phyloP scores from a whole-genome alignment of 2,888 invertebrate species.

The Dastarcus helophoroides region DNA sequence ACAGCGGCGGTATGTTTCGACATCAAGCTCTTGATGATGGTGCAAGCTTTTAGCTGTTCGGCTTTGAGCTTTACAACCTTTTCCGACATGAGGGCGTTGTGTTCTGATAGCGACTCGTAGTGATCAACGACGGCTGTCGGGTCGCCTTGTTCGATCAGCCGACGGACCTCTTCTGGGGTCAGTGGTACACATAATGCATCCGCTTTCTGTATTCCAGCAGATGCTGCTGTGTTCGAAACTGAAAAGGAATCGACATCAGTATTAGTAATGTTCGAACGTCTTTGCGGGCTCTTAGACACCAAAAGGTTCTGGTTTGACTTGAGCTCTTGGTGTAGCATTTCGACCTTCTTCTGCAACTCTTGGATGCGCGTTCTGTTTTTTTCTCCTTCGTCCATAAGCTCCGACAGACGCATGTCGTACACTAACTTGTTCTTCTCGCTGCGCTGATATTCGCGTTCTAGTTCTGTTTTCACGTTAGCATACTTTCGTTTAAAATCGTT shows the following conservation, averaged over 20 bases:
- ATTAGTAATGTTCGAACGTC: conserved; percentile 20
- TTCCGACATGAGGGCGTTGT: conserved; percentile 19
- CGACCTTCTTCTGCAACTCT: conserved; percentile 29
- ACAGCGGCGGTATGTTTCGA: conserved; percentile 27
- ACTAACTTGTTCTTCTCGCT: conserved; percentile 24
- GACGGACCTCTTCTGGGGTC: conserved; percentile 8
- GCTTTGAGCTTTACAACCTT: conserved; percentile 30
- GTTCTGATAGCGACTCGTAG: conserved; percentile 15
- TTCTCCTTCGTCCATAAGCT: conserved; percentile 36
- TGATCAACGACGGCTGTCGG: conserved; percentile 8
- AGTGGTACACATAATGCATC: conserved; percentile 23
- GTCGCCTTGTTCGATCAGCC: background rate
- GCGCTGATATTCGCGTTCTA: conserved; percentile 20
- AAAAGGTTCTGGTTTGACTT: conserved; percentile 29
- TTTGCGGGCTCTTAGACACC: conserved; percentile 23
- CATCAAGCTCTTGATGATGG: conserved; percentile 34
- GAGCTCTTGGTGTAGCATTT: conserved; percentile 27
- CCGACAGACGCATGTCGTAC: conserved; percentile 36
- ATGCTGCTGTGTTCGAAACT: conserved; percentile 32
- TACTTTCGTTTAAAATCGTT: conserved; percentile 19
- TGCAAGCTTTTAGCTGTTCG: conserved; percentile 35
- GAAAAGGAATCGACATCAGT: conserved; percentile 32
- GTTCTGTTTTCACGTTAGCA: conserved; percentile 12
- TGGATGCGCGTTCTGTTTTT: conserved; percentile 24
- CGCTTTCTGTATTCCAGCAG: conserved; percentile 29